These are phyloP conservation scores for Hyaena hyaena DNA, from an alignment of 2,113 vertebrate genomes.

Conservation along the genomic window DNA sequence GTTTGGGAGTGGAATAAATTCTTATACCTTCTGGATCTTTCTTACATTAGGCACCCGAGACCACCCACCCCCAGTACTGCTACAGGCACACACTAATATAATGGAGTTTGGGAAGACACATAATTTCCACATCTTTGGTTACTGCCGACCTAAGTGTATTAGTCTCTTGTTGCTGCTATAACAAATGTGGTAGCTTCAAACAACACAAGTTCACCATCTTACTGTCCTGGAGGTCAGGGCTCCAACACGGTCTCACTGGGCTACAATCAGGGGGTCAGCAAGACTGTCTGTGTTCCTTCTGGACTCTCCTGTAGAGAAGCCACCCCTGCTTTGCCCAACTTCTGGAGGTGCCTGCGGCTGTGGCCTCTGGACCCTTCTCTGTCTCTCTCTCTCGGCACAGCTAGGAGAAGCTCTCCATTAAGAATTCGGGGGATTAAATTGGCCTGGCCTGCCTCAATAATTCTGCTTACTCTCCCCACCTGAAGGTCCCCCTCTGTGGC, in stretches of 20 bases:
- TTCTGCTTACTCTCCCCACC: not conserved
- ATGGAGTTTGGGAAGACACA: not conserved
- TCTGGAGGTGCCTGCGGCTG: fast-evolving
- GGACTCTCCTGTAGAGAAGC: not conserved
- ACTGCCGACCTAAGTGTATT: not conserved
- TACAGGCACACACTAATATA: no score
- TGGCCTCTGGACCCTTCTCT: fast-evolving
- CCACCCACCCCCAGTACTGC: fast-evolving
- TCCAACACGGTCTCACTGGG: fast-evolving
- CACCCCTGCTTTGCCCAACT: not conserved
- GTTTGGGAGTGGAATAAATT: not conserved
- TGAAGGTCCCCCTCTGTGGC: not conserved
- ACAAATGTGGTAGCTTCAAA: not conserved
- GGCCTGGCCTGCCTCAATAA: fast-evolving
- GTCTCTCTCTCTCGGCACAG: no score
- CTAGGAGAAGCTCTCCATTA: not conserved
- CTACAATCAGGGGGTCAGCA: not conserved
- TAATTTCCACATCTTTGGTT: not conserved
- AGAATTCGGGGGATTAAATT: fast-evolving
- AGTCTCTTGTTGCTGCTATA: not conserved
- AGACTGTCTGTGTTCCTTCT: not conserved
- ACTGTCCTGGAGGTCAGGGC: fast-evolving
- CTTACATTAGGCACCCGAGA: fast-evolving
- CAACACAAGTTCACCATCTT: fast-evolving
- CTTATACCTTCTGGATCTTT: not conserved